A percentile compares a stretch with the other conserved stretches of the same genome.
Conservation (phyloP, 2,888 invertebrate species). For the Arrhopalites spinosus region DNA sequence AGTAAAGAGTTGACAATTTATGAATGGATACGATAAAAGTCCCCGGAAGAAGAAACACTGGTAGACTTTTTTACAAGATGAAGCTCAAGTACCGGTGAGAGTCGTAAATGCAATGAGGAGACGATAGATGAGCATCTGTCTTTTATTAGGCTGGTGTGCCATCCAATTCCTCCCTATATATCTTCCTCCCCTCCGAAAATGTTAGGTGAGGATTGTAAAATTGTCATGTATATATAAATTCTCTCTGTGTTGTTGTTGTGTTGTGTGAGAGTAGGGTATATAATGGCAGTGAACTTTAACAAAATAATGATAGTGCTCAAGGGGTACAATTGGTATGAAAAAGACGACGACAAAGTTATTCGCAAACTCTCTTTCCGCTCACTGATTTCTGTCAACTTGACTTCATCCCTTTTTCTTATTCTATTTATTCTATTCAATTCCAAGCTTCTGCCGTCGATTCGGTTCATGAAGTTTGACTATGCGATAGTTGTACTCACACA, state of each 20-base stretch:
- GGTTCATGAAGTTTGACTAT: conserved; percentile 46
- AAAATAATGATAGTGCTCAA: conserved; percentile 32
- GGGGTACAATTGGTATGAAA: conserved; percentile 11
- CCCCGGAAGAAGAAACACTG: background rate
- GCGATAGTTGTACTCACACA: background rate
- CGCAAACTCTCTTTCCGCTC: conserved; percentile 44
- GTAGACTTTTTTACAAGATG: background rate
- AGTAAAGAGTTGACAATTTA: no score
- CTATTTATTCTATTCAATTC: background rate
- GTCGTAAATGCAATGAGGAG: conserved; percentile 23
- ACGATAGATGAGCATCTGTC: conserved; percentile 20
- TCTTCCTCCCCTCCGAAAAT: conserved; percentile 14
- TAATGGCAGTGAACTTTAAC: conserved; percentile 44
- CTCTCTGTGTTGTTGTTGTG: background rate
- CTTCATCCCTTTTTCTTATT: conserved; percentile 28
- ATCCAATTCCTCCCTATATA: conserved; percentile 10
- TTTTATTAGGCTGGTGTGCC: conserved; percentile 26
- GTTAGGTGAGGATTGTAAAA: background rate
- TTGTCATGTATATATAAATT: background rate
- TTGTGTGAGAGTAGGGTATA: background rate
- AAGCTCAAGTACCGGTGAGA: conserved; percentile 17
- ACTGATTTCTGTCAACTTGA: conserved; percentile 51
- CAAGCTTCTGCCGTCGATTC: conserved; percentile 41
- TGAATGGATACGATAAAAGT: no score
- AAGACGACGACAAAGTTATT: background rate